Base-by-base conservation (phyloP, 2,113 vertebrate species). In the Crocuta crocuta region DNA sequence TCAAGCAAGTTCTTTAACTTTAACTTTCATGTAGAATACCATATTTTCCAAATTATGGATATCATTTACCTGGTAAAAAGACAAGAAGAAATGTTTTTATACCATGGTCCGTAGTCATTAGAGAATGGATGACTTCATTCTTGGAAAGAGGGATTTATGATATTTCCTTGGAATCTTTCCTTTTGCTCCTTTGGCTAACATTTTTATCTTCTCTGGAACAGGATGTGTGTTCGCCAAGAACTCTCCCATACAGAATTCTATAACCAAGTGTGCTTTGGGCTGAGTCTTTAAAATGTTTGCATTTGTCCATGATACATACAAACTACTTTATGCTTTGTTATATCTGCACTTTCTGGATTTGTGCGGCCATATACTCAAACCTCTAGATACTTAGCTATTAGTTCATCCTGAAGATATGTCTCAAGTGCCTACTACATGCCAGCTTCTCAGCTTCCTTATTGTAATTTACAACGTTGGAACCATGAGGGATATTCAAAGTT, bases 131-230 rank as follows among this genome's bases (percentile, higher is more conserved):
- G 53, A 53, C 45, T 81, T 63, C 39, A 88, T 93, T 10, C 53
- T 90, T 76, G 1, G 7, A 78, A n/a, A 82, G 68, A 94, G 48
- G 55, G 7, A 19, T 65, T 70, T 91, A 45, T 48, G 17, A 66
- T 79, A 79, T 61, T 66, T 17, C 31, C 33, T 26, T 71, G 31
- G 33, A n/a, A 61, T 83, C 10, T 50, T 70, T 78, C 45, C 53
- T 50, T 5, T 63, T 48, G 8, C 28, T 85, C 10, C 35, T 71
- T 86, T 21, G 61, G 39, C 33, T 83, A 66, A 73, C 95, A 65
- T 84, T 95, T 95, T 96, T 79, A 81, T 90, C 70, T 70, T 76
- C 73, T 78, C 26, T 78, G 3, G 3, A 65, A 92, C 96, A 82
- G 65, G 87, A 96, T 43, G 94, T 73, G 16, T 95, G 3, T 48